phyloP scores from a whole-genome alignment of 2,113 vertebrate genomes.

The Brachyhypopomus occidentalis region DNA sequence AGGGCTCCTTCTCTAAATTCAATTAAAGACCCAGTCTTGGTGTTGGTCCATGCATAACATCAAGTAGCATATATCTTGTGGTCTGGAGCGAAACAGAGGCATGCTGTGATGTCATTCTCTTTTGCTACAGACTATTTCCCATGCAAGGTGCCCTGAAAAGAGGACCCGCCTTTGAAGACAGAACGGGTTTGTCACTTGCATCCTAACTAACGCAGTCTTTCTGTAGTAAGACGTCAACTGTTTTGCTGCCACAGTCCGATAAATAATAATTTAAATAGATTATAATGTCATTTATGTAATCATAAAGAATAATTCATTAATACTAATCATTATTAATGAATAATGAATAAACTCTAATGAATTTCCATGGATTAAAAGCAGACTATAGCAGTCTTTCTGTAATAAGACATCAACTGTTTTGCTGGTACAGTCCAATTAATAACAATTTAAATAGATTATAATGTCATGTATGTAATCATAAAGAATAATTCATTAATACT shows the following conservation, averaged over 20 bases:
- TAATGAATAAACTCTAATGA: background rate
- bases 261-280: background rate
- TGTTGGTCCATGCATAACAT: conserved; percentile 58
- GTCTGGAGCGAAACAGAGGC: conserved; percentile 19
- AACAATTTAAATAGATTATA: background rate
- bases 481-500: background rate
- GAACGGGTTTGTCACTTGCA: conserved; percentile 10
- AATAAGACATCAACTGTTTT: background rate
- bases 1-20: conserved; percentile 56
- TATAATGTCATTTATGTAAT: background rate
- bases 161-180: conserved; percentile 15
- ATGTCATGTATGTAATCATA: conserved; percentile 1
- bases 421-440: background rate
- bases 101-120: conserved; percentile 51
- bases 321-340: background rate
- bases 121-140: conserved; percentile 52
- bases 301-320: background rate
- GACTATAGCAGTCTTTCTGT: background rate
- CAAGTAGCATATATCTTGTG: conserved; percentile 46
- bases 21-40: conserved; percentile 65
- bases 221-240: background rate
- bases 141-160: conserved; percentile 33
- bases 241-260: background rate
- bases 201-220: background rate
- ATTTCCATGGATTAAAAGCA: background rate